Evolutionary conservation across 2,888 invertebrate species (phyloP), one percentile per base, ranked within the genome.

Genomic region (Lasioglossum malachurum): DNA sequence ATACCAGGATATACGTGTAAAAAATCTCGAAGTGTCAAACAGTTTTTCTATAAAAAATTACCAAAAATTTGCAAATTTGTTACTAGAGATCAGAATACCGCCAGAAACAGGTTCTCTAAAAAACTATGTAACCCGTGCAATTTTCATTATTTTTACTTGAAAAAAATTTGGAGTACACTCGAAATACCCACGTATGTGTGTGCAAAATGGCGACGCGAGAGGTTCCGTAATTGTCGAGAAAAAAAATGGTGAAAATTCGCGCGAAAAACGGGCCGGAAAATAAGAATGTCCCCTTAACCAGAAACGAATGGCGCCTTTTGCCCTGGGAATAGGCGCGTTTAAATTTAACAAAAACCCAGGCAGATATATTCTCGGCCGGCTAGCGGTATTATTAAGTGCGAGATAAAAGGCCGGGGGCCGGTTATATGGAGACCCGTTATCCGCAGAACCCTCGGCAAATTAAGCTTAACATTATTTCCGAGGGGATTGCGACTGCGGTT

Each of bases 401-500:
- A 80, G 86, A 85, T 85, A 85, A 85, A 84, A 79, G 74, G 64
- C 41, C 10, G 53, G 31, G 38, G 31, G n/a, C 71, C 67, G 67
- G 72, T 86, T 76, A 82, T 78, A 86, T 64, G 53, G 72, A 69
- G 41, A 35, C 81, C 27, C 78, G 78, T 86, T 81, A 78, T 75
- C 60, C 78, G 80, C 64, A 53, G 49, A 75, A 74, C 64, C 49
- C 75, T 75, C 81, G 57, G 73, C 72, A 53, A 86, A 83, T 83
- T 83, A 78, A 78, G 74, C 57, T 76, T 44, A 78, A 67, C 80
- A 73, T 83, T 86, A 78, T 83, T 86, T 86, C 72, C 72, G 14
- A 10, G 78, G 75, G 83, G 88, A 86, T 78, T 84, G 74, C 46
- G 64, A 49, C 16, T 35, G 75, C 78, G 75, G 57, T 84, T 49